Evolutionary conservation across 1,140 invertebrate species (phyloP), one percentile per base, ranked within the genome.

Genomic region (Lepidurus apus): DNA sequence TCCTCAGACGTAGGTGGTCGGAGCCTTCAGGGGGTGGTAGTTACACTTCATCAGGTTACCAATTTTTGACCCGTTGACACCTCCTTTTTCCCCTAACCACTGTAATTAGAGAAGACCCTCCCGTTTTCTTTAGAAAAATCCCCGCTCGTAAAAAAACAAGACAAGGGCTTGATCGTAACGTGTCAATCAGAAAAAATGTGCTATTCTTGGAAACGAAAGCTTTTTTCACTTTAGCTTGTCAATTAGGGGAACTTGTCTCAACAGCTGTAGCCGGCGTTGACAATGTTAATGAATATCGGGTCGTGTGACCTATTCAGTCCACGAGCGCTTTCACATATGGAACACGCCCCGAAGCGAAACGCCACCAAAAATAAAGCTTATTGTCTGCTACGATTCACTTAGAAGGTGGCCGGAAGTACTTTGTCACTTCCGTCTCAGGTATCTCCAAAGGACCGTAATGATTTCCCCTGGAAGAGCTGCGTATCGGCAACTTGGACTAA

Each of bases 41-140:
- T 13, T 65, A 34, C 34, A 34, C 34, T 34, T 65, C 13, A 65
- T 65, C 53, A 17, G 21, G 21, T 65, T 65, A 65, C 53, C 53
- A 65, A 65, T n/a, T 65, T 65, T 65, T n/a, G 21, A 13, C 53
- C 53, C 21, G 17, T 65, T 65, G 53, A 65, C 53, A 65, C 53
- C 53, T 65, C 53, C 53, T 17, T 65, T 65, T 65, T 65, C 53
- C 53, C 21, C 53, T 65, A 21, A 17, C 53, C 13, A 65, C 3
- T 13, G 53, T 65, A 65, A 65, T 65, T 65, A 7, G 53, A 65
- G 53, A 65, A 65, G 53, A 1, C 53, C 21, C 34, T 34, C 34
- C 4, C 34, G 34, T 34, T 34, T 34, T 3, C 34, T 4, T 34
- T 4, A 34, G 4, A 34, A 34, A 4, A 34, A 34, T 34, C 34